These are phyloP conservation scores for Prosopocoilus inquinatus DNA, from an alignment of 2,888 invertebrate genomes.

Conservation along the genomic window DNA sequence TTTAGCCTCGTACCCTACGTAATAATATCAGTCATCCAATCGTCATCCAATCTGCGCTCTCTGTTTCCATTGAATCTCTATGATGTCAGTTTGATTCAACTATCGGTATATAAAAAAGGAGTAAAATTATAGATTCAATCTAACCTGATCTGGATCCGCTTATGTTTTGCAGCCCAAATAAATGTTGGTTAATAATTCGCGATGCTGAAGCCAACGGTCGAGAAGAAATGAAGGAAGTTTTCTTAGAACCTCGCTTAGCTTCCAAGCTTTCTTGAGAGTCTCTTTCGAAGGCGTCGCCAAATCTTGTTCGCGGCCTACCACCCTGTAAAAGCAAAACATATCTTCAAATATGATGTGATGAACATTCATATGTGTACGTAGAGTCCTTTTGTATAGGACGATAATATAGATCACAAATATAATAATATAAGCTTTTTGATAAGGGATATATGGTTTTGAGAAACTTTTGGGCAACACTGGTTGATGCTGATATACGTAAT, in stretches of 20 bases:
- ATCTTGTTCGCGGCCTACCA: slow-evolving; percentile 49
- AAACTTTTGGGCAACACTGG: too few relatives aligned
- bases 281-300: slow-evolving; percentile 50
- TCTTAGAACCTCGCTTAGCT: slow-evolving; percentile 48
- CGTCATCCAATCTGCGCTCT: not conserved
- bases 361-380: too few relatives aligned
- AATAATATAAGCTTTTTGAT: too few relatives aligned
- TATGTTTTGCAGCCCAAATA: slow-evolving; percentile 63
- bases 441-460: too few relatives aligned
- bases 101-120: not conserved
- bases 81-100: too few relatives aligned
- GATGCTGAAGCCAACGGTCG: slow-evolving; percentile 70
- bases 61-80: too few relatives aligned
- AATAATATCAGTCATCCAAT: too few relatives aligned
- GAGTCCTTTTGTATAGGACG: too few relatives aligned
- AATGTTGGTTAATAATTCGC: slow-evolving; percentile 70
- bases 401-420: too few relatives aligned
- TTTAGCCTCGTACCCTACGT: too few relatives aligned
- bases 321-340: slow-evolving; percentile 25
- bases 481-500: too few relatives aligned
- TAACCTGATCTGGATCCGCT: slow-evolving; percentile 52
- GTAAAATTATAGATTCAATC: not conserved
- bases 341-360: too few relatives aligned
- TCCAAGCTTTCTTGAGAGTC: slow-evolving; percentile 59
- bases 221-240: slow-evolving; percentile 60